Conservation (phyloP, 1,140 invertebrate species). For the Lepidurus apus region DNA sequence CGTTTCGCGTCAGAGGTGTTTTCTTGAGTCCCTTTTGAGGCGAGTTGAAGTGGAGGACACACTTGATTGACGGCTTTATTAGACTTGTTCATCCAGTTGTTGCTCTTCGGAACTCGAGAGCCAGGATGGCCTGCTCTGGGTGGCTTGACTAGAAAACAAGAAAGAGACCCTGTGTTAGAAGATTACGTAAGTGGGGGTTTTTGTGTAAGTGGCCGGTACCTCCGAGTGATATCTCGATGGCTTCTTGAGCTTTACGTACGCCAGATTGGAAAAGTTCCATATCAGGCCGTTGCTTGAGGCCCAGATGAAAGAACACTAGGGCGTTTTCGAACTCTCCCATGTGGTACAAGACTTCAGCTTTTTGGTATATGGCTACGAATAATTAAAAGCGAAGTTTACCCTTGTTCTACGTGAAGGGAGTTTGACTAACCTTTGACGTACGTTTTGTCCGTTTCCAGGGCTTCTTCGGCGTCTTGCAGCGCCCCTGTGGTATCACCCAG, state of each 20-base stretch:
- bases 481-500: slow-evolving; percentile 77
- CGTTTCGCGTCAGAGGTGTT: slow-evolving; percentile 1
- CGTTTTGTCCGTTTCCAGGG: slow-evolving; percentile 65
- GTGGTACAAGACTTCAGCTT: slow-evolving; percentile 87
- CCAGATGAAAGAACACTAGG: slow-evolving; percentile 83
- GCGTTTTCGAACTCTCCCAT: slow-evolving; percentile 89
- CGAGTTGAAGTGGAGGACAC: neutral
- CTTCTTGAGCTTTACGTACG: slow-evolving; percentile 88
- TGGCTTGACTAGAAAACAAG: neutral
- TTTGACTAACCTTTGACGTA: slow-evolving; percentile 57
- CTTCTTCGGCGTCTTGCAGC: slow-evolving; percentile 74
- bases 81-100: slow-evolving; percentile 23
- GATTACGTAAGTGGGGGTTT: neutral
- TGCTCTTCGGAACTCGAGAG: neutral
- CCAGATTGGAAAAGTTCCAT: slow-evolving; percentile 79
- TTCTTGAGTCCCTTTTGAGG: neutral
- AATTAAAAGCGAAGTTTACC: slow-evolving; percentile 27
- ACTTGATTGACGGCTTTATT: slow-evolving; percentile 1
- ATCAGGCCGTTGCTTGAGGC: slow-evolving; percentile 75
- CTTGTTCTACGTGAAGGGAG: neutral
- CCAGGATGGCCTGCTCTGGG: neutral
- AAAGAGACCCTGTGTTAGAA: no score
- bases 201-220: slow-evolving; percentile 43
- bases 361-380: slow-evolving; percentile 70
- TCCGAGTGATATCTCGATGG: slow-evolving; percentile 87